Evolutionary conservation across 2,113 vertebrate species (phyloP).

Genomic region (Anas platyrhynchos): DNA sequence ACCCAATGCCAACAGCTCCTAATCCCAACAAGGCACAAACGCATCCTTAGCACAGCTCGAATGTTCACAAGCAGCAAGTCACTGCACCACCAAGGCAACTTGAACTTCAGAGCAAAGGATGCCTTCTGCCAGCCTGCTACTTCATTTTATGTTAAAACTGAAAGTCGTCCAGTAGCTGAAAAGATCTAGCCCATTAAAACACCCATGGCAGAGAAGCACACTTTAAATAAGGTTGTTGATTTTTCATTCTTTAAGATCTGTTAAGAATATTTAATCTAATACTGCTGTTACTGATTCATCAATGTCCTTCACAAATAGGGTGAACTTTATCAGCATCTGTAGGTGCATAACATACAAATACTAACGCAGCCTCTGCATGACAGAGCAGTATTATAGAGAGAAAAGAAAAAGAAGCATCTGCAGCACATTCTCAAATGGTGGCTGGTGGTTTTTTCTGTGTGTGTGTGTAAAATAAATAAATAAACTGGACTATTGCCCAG

Average conservation of each 20-base stretch:
- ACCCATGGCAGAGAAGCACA: neutral
- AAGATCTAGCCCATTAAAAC: neutral
- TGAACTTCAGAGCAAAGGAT: constrained; percentile 19
- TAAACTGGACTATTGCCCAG: constrained; percentile 34
- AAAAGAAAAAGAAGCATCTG: neutral
- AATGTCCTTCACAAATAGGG: neutral
- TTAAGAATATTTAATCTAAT: constrained; percentile 21
- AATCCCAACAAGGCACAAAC: neutral
- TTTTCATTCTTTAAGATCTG: constrained; percentile 20
- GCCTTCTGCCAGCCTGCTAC: constrained; percentile 5
- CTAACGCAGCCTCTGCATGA: neutral
- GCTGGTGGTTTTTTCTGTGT: too few relatives aligned
- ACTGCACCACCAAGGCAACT: neutral
- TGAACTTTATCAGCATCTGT: neutral
- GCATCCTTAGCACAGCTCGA: neutral
- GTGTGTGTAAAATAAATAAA: too few relatives aligned
- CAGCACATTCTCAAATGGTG: neutral
- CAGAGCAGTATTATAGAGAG: neutral
- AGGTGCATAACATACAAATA: neutral
- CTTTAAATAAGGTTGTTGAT: constrained; percentile 11
- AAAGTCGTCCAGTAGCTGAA: neutral
- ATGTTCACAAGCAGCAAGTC: neutral
- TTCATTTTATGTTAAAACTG: constrained; percentile 15
- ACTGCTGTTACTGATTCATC: neutral
- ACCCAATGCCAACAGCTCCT: neutral